Evolutionary conservation across 35 echinoderm and acorn worm genomes (phyloP).

Genomic region (Stichopus chloronotus): DNA sequence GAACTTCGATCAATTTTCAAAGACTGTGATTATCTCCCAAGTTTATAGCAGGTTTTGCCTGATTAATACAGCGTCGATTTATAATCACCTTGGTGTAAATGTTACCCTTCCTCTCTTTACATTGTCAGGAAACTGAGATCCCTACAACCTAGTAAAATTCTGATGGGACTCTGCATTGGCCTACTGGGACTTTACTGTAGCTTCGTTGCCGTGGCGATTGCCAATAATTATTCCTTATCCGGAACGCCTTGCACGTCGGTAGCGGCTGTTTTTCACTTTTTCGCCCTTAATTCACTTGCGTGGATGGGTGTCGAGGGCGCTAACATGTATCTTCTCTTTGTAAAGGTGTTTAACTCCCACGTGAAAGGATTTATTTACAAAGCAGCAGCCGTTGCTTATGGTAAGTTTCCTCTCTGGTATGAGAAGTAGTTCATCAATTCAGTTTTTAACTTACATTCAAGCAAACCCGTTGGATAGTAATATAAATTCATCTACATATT

Average conservation of each 20-base stretch:
- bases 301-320: constrained; percentile 62
- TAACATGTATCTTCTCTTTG: constrained; percentile 67
- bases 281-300: constrained; percentile 20
- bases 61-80: too few species aligned
- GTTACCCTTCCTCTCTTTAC: too few species aligned
- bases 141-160: constrained; percentile 32
- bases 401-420: background rate
- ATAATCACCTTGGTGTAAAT: too few species aligned
- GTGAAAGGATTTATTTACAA: constrained; percentile 52
- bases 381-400: background rate
- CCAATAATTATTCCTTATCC: background rate
- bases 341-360: constrained; percentile 55
- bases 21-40: too few species aligned
- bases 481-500: too few species aligned
- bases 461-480: too few species aligned
- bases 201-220: constrained; percentile 19
- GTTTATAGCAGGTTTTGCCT: too few species aligned
- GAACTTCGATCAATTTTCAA: too few species aligned
- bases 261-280: constrained; percentile 41
- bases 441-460: too few species aligned
- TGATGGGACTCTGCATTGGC: constrained; percentile 41
- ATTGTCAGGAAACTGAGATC: constrained; percentile 42
- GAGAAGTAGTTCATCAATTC: background rate
- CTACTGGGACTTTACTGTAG: constrained; percentile 39
- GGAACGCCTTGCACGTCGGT: constrained; percentile 8